Percentiles rank a stretch among this genome's conserved stretches.
Evolutionary conservation across 2,113 vertebrate genomes (phyloP).

Genomic region (Microcebus ravelobensis): DNA sequence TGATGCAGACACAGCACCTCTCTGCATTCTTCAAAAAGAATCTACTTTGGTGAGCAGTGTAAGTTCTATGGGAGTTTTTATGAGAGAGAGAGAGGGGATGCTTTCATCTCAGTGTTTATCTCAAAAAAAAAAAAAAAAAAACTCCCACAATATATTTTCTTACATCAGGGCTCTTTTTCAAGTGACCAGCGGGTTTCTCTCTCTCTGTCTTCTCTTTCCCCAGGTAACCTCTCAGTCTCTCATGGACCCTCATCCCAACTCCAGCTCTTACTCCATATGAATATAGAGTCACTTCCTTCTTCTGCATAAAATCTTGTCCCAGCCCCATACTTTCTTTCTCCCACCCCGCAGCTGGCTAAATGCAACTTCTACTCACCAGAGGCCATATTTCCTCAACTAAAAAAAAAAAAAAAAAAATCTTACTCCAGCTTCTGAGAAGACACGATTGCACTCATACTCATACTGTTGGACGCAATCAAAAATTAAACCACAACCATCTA

Average conservation of each 20-base stretch:
- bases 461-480: conserved; percentile 8
- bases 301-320: background rate
- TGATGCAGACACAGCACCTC: background rate
- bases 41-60: background rate
- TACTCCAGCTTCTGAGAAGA: conserved; percentile 43
- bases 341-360: background rate
- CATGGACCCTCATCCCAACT: background rate
- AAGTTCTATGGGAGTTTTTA: background rate
- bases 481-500: conserved; percentile 11
- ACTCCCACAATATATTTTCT: background rate
- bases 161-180: background rate
- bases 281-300: background rate
- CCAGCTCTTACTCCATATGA: background rate
- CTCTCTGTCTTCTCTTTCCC: background rate
- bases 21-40: conserved; percentile 26
- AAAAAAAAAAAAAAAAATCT: background rate
- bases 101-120: background rate
- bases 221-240: background rate
- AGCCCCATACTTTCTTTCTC: conserved; percentile 21
- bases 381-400: background rate
- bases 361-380: background rate
- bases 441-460: background rate
- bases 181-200: background rate
- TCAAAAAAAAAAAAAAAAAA: background rate
- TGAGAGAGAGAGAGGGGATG: background rate